These are phyloP conservation scores for Charadrius vociferus DNA, from an alignment of 2,113 vertebrate species.

Conservation along the genomic window DNA sequence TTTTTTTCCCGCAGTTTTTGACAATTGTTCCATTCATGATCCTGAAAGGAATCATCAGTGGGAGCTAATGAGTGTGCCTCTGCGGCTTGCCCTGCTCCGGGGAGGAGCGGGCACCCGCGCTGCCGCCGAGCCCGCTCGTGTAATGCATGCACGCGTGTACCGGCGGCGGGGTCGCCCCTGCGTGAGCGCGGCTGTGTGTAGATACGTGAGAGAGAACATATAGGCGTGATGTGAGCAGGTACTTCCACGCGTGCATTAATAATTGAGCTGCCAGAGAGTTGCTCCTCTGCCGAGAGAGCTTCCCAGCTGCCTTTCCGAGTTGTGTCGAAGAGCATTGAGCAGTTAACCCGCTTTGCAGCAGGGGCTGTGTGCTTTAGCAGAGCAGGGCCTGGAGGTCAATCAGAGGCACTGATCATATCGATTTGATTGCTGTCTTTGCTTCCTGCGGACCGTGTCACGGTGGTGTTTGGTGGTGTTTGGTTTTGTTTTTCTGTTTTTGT, in stretches of 20 bases:
- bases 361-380: not conserved
- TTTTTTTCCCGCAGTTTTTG: constrained; percentile 62
- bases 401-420: not conserved
- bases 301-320: not conserved
- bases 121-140: not conserved
- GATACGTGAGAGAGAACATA: not conserved
- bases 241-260: not conserved
- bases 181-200: not conserved
- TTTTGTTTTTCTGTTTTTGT: not conserved
- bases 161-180: not conserved
- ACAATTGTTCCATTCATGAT: constrained; percentile 67
- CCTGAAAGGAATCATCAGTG: constrained; percentile 60
- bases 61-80: constrained; percentile 49
- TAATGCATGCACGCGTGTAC: constrained; percentile 47
- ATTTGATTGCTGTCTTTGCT: not conserved
- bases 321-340: not conserved
- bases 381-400: constrained; percentile 49
- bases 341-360: not conserved
- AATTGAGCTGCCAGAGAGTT: not conserved
- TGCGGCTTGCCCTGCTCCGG: not conserved
- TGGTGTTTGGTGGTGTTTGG: not conserved
- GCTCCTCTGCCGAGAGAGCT: not conserved
- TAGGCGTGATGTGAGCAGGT: not conserved
- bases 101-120: constrained; percentile 32
- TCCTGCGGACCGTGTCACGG: not conserved